Evolutionary conservation across 2,888 invertebrate species (phyloP).

Genomic region (Lycophotia porphyrea): DNA sequence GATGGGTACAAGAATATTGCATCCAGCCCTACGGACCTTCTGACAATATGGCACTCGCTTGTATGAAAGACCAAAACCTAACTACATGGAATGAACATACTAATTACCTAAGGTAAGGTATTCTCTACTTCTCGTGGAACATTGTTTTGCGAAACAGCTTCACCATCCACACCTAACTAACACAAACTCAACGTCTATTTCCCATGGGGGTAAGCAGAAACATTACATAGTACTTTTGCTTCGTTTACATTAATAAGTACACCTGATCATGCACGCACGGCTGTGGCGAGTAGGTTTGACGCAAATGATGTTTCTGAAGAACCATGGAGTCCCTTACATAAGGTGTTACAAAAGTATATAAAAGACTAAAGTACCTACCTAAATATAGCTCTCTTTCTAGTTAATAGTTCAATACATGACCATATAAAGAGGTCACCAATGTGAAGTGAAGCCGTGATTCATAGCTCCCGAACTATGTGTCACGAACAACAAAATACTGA

Average conservation of each 20-base stretch:
- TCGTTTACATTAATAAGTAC: background rate
- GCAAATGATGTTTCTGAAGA: background rate
- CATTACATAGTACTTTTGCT: background rate
- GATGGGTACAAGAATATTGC: background rate
- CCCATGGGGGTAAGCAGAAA: background rate
- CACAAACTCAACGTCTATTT: background rate
- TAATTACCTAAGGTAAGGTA: too few relatives aligned
- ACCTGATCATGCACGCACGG: background rate
- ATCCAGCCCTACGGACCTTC: background rate
- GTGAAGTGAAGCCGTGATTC: constrained; percentile 35
- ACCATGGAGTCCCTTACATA: background rate
- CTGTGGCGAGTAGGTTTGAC: too few relatives aligned
- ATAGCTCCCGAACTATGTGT: constrained; percentile 40
- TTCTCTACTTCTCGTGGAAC: background rate
- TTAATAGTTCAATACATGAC: constrained; percentile 6
- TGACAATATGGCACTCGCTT: background rate
- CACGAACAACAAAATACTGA: constrained; percentile 46
- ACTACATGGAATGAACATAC: background rate
- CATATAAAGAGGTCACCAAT: constrained; percentile 38
- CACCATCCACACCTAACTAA: background rate
- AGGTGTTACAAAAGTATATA: background rate
- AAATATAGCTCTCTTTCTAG: background rate
- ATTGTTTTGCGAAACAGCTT: background rate
- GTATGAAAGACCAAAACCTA: background rate
- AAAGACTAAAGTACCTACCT: background rate